These are phyloP conservation scores for Gorsachius magnificus DNA, from an alignment of 2,797 vertebrate species.

Conservation along the genomic window DNA sequence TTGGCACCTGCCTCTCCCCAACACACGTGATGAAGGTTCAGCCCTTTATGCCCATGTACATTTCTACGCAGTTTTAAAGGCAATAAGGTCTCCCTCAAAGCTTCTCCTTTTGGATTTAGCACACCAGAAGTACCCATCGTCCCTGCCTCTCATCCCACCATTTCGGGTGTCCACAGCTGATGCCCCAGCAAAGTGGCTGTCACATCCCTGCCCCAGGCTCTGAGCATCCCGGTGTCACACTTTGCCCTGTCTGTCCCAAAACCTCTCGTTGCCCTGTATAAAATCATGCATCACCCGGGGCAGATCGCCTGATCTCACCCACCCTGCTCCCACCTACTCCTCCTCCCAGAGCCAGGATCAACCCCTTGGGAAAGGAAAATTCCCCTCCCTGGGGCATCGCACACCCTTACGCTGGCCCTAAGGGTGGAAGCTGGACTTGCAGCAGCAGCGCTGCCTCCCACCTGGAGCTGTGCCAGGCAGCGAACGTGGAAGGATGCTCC, in stretches of 20 bases:
- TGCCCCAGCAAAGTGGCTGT: not conserved
- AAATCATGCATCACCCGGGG: not conserved
- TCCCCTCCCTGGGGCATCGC: fast-evolving
- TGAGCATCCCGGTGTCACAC: fast-evolving
- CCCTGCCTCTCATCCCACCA: not conserved
- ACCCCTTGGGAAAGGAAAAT: not conserved
- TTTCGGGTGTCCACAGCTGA: not conserved
- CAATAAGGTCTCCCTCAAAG: not conserved
- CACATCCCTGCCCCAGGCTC: not conserved
- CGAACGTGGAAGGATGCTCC: not conserved
- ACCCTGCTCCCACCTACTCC: not conserved
- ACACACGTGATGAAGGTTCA: fast-evolving
- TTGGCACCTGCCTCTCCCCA: not conserved
- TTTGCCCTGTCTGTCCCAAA: not conserved
- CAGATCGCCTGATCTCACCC: not conserved
- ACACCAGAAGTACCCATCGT: not conserved
- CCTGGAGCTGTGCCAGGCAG: conserved; percentile 9
- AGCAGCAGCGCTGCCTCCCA: not conserved
- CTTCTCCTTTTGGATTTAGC: not conserved
- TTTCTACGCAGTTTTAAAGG: not conserved
- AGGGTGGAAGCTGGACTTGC: not conserved
- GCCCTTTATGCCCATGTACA: too few species aligned
- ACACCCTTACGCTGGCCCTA: not conserved
- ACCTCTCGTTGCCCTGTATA: not conserved
- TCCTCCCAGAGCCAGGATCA: not conserved